These are phyloP conservation scores for Gisinianus flammeolus DNA, from an alignment of 2,888 invertebrate genomes.

Conservation along the genomic window DNA sequence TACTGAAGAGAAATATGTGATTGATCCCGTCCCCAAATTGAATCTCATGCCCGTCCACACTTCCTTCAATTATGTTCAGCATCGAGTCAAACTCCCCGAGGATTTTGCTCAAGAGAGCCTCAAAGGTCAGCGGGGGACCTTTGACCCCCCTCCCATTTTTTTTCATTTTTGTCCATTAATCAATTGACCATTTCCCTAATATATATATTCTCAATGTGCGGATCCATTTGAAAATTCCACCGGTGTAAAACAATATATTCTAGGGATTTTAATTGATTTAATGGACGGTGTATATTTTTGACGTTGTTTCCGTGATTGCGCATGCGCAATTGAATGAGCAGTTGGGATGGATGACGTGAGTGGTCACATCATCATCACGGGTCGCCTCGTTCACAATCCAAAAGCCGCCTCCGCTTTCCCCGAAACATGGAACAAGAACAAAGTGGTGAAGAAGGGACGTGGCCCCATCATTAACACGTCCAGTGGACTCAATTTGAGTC, in stretches of 20 bases:
- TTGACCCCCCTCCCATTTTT: too few species aligned
- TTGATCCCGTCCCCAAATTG: conserved; percentile 22
- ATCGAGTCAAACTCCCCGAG: conserved; percentile 28
- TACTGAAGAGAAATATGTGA: conserved; percentile 12
- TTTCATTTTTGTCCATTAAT: neutral
- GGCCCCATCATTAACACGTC: conserved; percentile 6
- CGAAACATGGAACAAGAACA: conserved; percentile 32
- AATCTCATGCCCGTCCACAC: conserved; percentile 25
- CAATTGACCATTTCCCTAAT: too few species aligned
- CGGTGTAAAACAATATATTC: too few species aligned
- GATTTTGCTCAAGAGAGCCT: conserved; percentile 36
- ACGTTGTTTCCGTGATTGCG: too few species aligned
- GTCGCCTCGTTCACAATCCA: conserved; percentile 20
- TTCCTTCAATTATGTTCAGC: conserved; percentile 37
- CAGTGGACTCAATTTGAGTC: conserved; percentile 1
- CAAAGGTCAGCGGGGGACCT: neutral
- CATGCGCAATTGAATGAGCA: too few species aligned
- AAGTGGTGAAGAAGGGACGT: conserved; percentile 7
- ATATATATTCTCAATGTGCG: too few species aligned
- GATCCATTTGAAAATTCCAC: too few species aligned
- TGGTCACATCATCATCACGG: conserved; percentile 35
- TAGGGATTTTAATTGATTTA: too few species aligned
- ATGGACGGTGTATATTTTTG: too few species aligned
- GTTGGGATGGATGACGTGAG: conserved; percentile 35
- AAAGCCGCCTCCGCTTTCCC: neutral